These are phyloP conservation scores for Sebastes taczanowskii DNA, from an alignment of 2,797 vertebrate genomes.

Conservation along the genomic window DNA sequence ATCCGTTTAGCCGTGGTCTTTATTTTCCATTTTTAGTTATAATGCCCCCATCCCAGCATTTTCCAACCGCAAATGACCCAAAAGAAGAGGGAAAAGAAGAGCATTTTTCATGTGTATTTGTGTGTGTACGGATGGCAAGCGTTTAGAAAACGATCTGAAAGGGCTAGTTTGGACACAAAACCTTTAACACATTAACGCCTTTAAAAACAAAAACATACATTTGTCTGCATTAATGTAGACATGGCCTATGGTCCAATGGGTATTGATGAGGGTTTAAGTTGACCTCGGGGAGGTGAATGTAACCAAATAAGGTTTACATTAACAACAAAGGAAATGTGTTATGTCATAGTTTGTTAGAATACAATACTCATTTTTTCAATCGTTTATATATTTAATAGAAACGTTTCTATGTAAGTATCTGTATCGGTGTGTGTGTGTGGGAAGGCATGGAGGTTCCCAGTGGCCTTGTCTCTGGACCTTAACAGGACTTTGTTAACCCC, in stretches of 20 bases:
- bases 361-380: neutral
- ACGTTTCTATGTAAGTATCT: conserved; percentile 5
- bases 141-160: conserved; percentile 4
- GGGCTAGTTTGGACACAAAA: neutral
- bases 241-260: neutral
- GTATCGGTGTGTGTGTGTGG: conserved; percentile 13
- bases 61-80: conserved; percentile 6
- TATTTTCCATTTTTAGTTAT: conserved; percentile 27
- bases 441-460: conserved; percentile 41
- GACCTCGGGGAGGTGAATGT: neutral
- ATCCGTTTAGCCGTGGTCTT: neutral
- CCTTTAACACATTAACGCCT: neutral
- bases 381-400: conserved; percentile 1
- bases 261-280: neutral
- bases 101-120: neutral
- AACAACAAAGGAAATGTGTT: neutral
- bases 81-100: neutral
- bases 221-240: neutral
- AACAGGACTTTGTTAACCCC: conserved; percentile 77
- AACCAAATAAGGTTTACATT: neutral
- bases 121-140: neutral
- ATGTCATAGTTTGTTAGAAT: neutral
- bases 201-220: neutral
- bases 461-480: conserved; percentile 62
- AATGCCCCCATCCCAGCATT: neutral